A percentile compares a stretch with the other conserved stretches of the same genome.
Evolutionary conservation across 2,888 invertebrate genomes (phyloP).

Genomic region (Calliphora vomitoria): DNA sequence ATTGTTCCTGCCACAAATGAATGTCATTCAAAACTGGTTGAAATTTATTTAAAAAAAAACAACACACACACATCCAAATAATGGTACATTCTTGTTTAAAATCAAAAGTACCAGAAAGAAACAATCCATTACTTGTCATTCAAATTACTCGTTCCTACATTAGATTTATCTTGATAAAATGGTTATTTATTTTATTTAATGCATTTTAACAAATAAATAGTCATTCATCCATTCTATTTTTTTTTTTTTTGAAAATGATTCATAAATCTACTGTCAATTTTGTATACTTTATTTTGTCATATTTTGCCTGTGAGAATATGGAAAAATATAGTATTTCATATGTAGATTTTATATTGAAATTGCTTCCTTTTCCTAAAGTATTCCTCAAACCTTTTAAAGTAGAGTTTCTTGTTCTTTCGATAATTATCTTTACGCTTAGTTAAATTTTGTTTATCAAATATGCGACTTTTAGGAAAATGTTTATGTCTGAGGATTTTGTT

Average conservation of each 20-base stretch:
- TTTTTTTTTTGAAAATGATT: slow-evolving; percentile 18
- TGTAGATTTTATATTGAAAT: neutral
- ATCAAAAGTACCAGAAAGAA: slow-evolving; percentile 2
- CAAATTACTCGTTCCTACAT: slow-evolving; percentile 45
- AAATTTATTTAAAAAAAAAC: neutral
- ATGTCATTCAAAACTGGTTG: slow-evolving; percentile 54
- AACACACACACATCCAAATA: neutral
- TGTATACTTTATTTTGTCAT: neutral
- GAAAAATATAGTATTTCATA: slow-evolving; percentile 13
- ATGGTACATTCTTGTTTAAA: neutral
- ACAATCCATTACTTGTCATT: slow-evolving; percentile 59
- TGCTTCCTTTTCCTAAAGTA: neutral
- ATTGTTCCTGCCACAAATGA: slow-evolving; percentile 22
- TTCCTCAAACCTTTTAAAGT: slow-evolving; percentile 5
- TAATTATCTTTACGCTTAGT: slow-evolving; percentile 58
- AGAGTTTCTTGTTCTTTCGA: slow-evolving; percentile 29
- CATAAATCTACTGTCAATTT: slow-evolving; percentile 38
- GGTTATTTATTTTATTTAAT: slow-evolving; percentile 35
- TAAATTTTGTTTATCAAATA: slow-evolving; percentile 30
- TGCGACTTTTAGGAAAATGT: neutral
- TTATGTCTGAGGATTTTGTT: slow-evolving; percentile 17
- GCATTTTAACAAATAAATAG: slow-evolving; percentile 29
- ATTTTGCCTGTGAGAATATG: neutral
- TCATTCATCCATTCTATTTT: neutral
- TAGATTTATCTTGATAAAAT: slow-evolving; percentile 52